Percentiles rank a stretch among this genome's conserved stretches.
These are phyloP conservation scores for Yasuhikotakia modesta DNA, from an alignment of 2,797 vertebrate genomes.

Conservation along the genomic window DNA sequence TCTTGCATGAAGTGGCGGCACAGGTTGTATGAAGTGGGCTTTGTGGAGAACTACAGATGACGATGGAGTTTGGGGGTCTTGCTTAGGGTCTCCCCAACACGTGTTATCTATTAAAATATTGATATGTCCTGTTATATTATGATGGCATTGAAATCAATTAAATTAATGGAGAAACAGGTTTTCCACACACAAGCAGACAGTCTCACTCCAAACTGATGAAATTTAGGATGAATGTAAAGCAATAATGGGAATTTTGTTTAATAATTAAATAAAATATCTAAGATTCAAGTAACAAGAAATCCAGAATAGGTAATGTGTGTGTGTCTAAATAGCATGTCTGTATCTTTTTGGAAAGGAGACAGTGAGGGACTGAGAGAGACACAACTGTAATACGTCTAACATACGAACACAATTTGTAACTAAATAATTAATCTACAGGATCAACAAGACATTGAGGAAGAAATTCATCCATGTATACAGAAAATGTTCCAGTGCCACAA, in stretches of 20 bases:
- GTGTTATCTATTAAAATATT: constrained; percentile 23
- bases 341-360: too few relatives aligned
- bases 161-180: background rate
- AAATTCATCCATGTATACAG: background rate
- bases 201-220: background rate
- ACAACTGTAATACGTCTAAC: background rate
- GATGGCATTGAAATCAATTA: background rate
- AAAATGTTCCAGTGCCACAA: background rate
- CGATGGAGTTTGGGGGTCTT: background rate
- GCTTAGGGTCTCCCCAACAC: background rate
- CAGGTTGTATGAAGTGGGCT: constrained; percentile 46
- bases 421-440: background rate
- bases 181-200: background rate
- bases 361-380: background rate
- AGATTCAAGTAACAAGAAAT: too few relatives aligned
- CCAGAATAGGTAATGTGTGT: too few relatives aligned
- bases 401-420: constrained; percentile 12
- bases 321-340: background rate
- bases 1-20: constrained; percentile 55
- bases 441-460: constrained; percentile 8
- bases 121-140: background rate
- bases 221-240: too few relatives aligned
- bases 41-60: constrained; percentile 23
- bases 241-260: too few relatives aligned
- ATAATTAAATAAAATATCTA: too few relatives aligned